phyloP scores from a whole-genome alignment of 1,140 invertebrate genomes.

The Diabrotica undecimpunctata region DNA sequence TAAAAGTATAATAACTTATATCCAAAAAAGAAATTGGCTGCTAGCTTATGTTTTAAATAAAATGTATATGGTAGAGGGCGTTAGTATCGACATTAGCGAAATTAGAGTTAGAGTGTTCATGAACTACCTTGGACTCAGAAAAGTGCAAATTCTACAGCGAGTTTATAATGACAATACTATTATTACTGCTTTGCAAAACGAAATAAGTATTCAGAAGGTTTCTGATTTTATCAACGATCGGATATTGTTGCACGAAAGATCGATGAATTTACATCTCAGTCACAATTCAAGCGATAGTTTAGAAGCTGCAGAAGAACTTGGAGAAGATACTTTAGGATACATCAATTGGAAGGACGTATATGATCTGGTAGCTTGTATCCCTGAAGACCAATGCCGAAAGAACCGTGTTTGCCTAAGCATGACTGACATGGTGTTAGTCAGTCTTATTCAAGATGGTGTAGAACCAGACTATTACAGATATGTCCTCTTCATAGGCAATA shows the following conservation, averaged over 20 bases:
- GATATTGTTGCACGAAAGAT: conserved; percentile 21
- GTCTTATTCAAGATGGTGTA: conserved; percentile 35
- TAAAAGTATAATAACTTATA: conserved; percentile 52
- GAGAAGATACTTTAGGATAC: conserved; percentile 37
- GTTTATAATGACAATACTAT: conserved; percentile 52
- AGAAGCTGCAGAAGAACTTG: conserved; percentile 45
- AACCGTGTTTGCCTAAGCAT: conserved; percentile 29
- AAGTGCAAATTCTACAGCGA: conserved; percentile 45
- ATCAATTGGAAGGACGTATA: conserved; percentile 39
- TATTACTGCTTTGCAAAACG: conserved; percentile 50
- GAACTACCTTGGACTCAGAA: conserved; percentile 48
- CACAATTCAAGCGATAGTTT: conserved; percentile 27
- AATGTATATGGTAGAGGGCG: conserved; percentile 47
- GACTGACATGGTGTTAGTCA: conserved; percentile 35
- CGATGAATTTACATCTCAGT: conserved; percentile 15
- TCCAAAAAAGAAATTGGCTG: conserved; percentile 55
- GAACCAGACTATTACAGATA: conserved; percentile 38
- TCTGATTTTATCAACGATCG: conserved; percentile 26
- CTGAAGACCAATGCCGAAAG: conserved; percentile 36
- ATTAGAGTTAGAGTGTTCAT: conserved; percentile 45
- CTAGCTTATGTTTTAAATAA: conserved; percentile 55
- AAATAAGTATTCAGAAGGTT: conserved; percentile 33
- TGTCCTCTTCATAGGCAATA: conserved; percentile 38
- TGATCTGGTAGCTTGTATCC: conserved; percentile 39
- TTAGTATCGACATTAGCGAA: conserved; percentile 42